Percentiles rank a stretch among this genome's conserved stretches.
phyloP scores from a whole-genome alignment of 2,797 vertebrate species.

The Neomorphus geoffroyi region DNA sequence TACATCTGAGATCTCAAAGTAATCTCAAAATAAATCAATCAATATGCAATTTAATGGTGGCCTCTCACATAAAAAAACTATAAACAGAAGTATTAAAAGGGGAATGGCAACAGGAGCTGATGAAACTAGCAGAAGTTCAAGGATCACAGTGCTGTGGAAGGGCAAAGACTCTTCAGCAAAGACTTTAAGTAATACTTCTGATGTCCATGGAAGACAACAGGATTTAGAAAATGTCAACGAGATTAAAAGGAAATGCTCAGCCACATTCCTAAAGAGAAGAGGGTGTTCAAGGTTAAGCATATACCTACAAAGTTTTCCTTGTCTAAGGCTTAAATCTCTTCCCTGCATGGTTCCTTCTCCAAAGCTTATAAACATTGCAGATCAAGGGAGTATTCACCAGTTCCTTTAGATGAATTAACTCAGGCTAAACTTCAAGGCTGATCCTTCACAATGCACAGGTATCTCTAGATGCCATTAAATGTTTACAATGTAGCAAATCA shows the following conservation, averaged over 20 bases:
- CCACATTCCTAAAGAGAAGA: background rate
- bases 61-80: background rate
- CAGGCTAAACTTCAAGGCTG: background rate
- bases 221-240: background rate
- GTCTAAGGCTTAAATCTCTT: background rate
- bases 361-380: background rate
- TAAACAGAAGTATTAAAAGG: background rate
- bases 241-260: conserved; percentile 1
- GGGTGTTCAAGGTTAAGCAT: background rate
- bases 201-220: background rate
- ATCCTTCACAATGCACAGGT: background rate
- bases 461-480: background rate
- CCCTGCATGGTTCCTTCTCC: background rate
- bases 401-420: conserved; percentile 13
- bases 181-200: background rate
- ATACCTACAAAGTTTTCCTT: background rate
- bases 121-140: background rate
- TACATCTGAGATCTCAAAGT: background rate
- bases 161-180: background rate
- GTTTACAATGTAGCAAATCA: background rate
- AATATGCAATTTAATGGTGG: background rate
- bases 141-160: background rate
- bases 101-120: background rate
- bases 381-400: background rate
- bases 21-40: background rate